Base-by-base conservation (phyloP, 1,140 invertebrate genomes). In the Drosophila mauritiana region DNA sequence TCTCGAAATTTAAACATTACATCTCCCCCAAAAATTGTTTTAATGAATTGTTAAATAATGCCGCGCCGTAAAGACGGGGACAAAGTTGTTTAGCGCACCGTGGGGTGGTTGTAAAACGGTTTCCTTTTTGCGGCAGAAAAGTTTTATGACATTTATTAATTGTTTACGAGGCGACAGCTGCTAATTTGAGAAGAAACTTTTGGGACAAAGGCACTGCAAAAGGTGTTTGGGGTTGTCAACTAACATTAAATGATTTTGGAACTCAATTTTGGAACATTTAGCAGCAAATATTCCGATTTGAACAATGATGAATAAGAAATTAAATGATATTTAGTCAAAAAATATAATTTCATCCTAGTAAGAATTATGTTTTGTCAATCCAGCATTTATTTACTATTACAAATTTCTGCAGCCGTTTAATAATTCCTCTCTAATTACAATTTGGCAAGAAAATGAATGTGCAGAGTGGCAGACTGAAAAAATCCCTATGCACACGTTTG, bases 141-240 rank as follows among this genome's bases (percentile, higher is more conserved):
- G 72, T 89, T 88, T 76, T 80, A 70, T 83, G 83, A 83, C 83
- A 88, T 88, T 88, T 88, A 88, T 89, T 89, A 89, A 89, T 89
- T 89, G 84, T 89, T 89, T 89, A 89, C 79, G 80, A 61, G 62
- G 84, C 84, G 84, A 70, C 84, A 89, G 84, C 80, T 89, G 84
- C 69, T 82, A 69, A 72, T 80, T 80, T 82, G 70, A 45, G 55
- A 55, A 55, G 27, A 75, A 64, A 65, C n/a, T 56, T 55, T 37
- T 55, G 45, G 15, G 45, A 42, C 57, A 43, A 27, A 10, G 49
- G 31, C 27, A 20, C n/a, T 39, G 17, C 25, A 36, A 39, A 73
- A 72, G 39, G 61, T 62, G 45, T 72, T 40, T 72, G 63, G 59
- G 78, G 70, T 65, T 77, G 68, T 56, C 56, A 56, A 42, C 22